These are phyloP conservation scores for Rhopalosiphum nymphaeae DNA, from an alignment of 2,888 invertebrate species.

Conservation along the genomic window DNA sequence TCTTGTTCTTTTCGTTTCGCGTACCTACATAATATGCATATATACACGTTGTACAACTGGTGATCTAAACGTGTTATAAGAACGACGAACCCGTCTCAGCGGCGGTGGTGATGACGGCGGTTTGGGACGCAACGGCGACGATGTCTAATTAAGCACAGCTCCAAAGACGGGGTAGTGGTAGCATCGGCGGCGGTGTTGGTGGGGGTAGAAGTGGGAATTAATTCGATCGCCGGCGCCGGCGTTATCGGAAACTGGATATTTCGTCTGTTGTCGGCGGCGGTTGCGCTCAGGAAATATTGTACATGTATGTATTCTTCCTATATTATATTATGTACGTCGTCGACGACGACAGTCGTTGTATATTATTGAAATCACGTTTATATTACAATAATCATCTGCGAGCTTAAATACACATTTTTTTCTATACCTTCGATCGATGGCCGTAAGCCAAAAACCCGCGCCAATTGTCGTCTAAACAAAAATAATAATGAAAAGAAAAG, in stretches of 20 bases:
- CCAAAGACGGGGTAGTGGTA: neutral
- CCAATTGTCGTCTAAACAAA: neutral
- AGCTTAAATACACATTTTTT: constrained; percentile 6
- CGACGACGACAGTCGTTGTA: neutral
- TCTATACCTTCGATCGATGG: neutral
- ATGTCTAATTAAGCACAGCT: constrained; percentile 47
- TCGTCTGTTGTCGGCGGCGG: constrained; percentile 40
- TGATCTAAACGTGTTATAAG: constrained; percentile 50
- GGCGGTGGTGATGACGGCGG: constrained; percentile 9
- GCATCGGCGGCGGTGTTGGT: neutral
- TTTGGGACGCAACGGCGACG: neutral
- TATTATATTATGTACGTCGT: neutral
- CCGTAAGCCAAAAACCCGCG: neutral
- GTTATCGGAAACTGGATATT: constrained; percentile 63
- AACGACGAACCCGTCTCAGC: constrained; percentile 45
- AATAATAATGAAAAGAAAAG: neutral
- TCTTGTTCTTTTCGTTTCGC: neutral
- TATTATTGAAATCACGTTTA: constrained; percentile 31
- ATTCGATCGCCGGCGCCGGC: constrained; percentile 59
- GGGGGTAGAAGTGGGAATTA: constrained; percentile 37
- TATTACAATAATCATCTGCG: constrained; percentile 12
- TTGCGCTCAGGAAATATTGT: neutral
- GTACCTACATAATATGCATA: neutral
- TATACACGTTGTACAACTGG: neutral
- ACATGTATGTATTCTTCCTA: neutral